Evolutionary conservation across 2,888 invertebrate genomes (phyloP), one percentile per base, ranked within the genome.

Genomic region (Tolmerus cingulatus): DNA sequence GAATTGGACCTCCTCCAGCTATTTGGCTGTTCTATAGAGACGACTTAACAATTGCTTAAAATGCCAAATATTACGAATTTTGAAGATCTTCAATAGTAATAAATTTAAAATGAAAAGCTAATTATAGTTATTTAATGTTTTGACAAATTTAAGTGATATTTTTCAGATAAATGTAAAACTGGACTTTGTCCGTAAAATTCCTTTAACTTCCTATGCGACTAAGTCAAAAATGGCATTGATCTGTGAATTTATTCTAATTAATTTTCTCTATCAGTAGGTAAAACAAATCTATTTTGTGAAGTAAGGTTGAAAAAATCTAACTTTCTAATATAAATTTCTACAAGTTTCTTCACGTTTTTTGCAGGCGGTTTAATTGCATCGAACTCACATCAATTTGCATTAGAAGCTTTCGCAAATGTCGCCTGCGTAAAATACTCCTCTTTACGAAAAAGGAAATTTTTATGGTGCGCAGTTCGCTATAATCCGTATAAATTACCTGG

Each of bases 1-100:
- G 90, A 74, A 87, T 90, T 57, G 87, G 87, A 82, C 90, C 90
- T 12, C 90, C 91, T 5, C 91, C 92, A 43, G 90, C 92, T 2
- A 88, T 93, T 82, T 93, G 92, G 92, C 89, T 92, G 0, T 92
- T 91, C 89, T 92, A 91, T 88, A 91, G 91, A 8, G 92, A 93
- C 89, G 92, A 92, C 89, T 88, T 92, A 87, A 92, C 92, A 23
- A 90, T 92, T 88, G 92, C 77, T 9, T 89, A 85, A 86, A 66
- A 66, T n/a, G 51, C n/a, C 4, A n/a, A 51, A 0, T n/a, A 46
- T 46, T 14, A 16, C 16, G 12, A 12, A 46, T 46, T 46, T 46
- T 46, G 14, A 46, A 16, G 16, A 14, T 14, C 8, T 40, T 40
- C 12, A 40, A 40, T 40, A 40, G 12, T 12, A 40, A 40, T 40